Conservation (phyloP, 2,797 vertebrate genomes). For the Yasuhikotakia modesta region DNA sequence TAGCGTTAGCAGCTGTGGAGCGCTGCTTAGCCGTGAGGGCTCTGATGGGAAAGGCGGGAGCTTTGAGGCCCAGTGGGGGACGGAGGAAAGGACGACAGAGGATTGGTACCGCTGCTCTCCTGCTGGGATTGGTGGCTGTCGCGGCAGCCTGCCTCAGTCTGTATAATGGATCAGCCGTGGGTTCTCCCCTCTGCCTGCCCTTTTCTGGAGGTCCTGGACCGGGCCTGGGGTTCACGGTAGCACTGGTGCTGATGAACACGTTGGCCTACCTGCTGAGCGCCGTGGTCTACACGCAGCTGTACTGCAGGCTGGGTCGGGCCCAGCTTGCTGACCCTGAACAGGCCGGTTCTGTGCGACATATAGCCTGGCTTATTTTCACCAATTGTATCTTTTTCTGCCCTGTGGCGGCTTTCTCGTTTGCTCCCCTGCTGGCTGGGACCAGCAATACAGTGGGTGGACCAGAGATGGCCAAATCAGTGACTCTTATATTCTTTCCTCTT, state of each 20-base stretch:
- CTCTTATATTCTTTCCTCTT: slow-evolving; percentile 93
- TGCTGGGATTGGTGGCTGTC: slow-evolving; percentile 81
- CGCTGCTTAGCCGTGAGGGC: slow-evolving; percentile 85
- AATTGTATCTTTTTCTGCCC: slow-evolving; percentile 99
- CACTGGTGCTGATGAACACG: slow-evolving; percentile 91
- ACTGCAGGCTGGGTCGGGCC: slow-evolving; percentile 90
- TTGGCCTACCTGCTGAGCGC: slow-evolving; percentile 92
- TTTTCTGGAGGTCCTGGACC: slow-evolving; percentile 89
- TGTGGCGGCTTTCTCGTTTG: slow-evolving; percentile 94
- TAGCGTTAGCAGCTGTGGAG: slow-evolving; percentile 89
- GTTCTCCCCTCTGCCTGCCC: slow-evolving; percentile 93
- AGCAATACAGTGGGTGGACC: slow-evolving; percentile 83
- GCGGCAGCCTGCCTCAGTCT: slow-evolving; percentile 80
- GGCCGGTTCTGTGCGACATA: slow-evolving; percentile 87
- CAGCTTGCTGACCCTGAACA: slow-evolving; percentile 89
- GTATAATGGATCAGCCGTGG: slow-evolving; percentile 73
- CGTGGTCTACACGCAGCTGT: slow-evolving; percentile 91
- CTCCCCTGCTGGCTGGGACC: slow-evolving; percentile 85
- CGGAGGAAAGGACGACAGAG: slow-evolving; percentile 72
- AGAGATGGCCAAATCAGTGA: slow-evolving; percentile 95
- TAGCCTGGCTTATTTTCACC: slow-evolving; percentile 98
- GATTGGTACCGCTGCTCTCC: slow-evolving; percentile 78
- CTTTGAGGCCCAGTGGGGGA: slow-evolving; percentile 66
- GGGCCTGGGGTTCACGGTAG: slow-evolving; percentile 86
- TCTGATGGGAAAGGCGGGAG: slow-evolving; percentile 81